A percentile compares a stretch with the other conserved stretches of the same genome.
phyloP scores from a whole-genome alignment of 1,140 invertebrate species.

The Daktulosphaira vitifoliae region DNA sequence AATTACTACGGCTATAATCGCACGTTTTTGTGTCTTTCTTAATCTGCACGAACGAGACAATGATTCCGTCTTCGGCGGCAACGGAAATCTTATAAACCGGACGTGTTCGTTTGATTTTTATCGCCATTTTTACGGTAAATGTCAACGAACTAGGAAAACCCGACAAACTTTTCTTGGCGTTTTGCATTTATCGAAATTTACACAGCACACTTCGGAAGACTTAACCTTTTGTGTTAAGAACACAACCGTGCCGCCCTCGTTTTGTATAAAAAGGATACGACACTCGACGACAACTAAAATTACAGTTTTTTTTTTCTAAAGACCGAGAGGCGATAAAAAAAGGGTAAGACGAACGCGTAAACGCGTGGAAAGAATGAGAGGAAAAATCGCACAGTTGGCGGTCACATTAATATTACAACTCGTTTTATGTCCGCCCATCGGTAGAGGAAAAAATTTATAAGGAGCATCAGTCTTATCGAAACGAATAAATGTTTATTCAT shows the following conservation, averaged over 20 bases:
- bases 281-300: no score
- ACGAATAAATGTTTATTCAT: slow-evolving; percentile 18
- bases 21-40: not conserved
- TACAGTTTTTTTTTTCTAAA: no score
- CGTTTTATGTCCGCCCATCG: not conserved
- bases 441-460: not conserved
- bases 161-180: no score
- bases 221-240: not conserved
- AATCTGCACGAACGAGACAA: no score
- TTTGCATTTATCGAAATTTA: not conserved
- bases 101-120: no score
- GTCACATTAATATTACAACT: slow-evolving; percentile 30
- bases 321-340: not conserved
- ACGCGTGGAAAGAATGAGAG: not conserved
- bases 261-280: no score
- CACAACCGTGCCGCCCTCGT: not conserved
- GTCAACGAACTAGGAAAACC: no score
- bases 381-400: not conserved
- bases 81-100: no score
- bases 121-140: no score
- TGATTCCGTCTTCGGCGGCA: no score
- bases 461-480: slow-evolving; percentile 32
- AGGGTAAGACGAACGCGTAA: not conserved
- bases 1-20: not conserved
- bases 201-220: not conserved